Percentiles rank a stretch among this genome's conserved stretches.
phyloP scores from a whole-genome alignment of 1,140 invertebrate genomes.

The Brachystomella parvula region DNA sequence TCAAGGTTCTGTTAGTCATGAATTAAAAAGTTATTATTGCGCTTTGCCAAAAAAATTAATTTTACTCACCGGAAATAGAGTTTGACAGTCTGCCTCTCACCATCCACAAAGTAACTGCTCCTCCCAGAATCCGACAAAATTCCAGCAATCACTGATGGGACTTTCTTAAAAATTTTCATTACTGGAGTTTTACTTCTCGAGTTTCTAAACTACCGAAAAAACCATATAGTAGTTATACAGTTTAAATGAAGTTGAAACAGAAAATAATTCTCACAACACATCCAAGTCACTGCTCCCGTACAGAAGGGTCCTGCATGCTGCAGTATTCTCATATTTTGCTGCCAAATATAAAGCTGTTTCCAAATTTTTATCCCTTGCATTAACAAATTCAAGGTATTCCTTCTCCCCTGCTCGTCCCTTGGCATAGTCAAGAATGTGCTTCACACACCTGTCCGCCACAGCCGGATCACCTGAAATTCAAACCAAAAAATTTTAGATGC shows the following conservation, averaged over 20 bases:
- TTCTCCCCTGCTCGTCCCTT: not conserved
- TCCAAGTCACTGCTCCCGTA: not conserved
- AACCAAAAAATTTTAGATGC: too few relatives aligned
- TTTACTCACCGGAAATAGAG: not conserved
- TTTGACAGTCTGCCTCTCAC: not conserved
- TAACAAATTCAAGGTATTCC: not conserved
- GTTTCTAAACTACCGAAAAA: not conserved
- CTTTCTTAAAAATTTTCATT: slow-evolving; percentile 9
- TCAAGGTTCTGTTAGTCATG: not conserved
- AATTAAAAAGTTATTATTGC: not conserved
- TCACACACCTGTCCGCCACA: not conserved
- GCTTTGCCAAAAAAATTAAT: not conserved
- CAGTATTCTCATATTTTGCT: slow-evolving; percentile 3
- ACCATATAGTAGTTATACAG: not conserved
- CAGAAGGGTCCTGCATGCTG: not conserved
- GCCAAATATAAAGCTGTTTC: slow-evolving; percentile 3
- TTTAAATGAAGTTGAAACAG: not conserved
- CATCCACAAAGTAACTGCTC: not conserved
- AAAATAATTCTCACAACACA: not conserved
- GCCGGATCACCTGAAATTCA: not conserved
- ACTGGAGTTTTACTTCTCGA: not conserved
- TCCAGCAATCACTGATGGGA: not conserved
- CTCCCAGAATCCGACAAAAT: not conserved
- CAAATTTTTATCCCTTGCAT: not conserved
- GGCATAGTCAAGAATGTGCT: not conserved